phyloP scores from a whole-genome alignment of 2,888 invertebrate genomes.

The Pandemis cinnamomeana region DNA sequence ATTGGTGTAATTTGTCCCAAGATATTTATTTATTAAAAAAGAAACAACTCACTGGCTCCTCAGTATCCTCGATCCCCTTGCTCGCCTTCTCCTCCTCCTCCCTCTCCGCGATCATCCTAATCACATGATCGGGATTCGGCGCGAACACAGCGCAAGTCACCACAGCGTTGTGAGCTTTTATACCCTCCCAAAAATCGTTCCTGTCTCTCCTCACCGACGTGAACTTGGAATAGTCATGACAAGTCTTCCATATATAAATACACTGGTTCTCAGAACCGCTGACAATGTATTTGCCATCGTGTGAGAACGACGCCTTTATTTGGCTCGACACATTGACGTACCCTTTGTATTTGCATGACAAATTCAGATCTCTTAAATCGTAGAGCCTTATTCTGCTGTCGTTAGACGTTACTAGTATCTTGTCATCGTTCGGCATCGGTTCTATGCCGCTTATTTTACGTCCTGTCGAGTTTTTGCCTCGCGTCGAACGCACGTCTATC shows the following conservation, averaged over 20 bases:
- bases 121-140: conserved; percentile 96
- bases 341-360: conserved; percentile 97
- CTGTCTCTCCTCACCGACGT: conserved; percentile 95
- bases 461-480: conserved; percentile 98
- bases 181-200: conserved; percentile 98
- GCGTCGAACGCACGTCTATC: conserved; percentile 96
- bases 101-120: conserved; percentile 87
- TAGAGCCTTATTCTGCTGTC: conserved; percentile 98
- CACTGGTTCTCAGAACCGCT: conserved; percentile 99
- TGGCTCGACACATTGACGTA: conserved; percentile 98
- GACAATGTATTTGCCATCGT: conserved; percentile 98
- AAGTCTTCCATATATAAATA: conserved; percentile 99
- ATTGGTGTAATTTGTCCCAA: too few species aligned
- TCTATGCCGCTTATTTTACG: conserved; percentile 99
- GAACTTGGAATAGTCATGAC: conserved; percentile 97
- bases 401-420: conserved; percentile 98
- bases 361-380: conserved; percentile 96
- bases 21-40: too few species aligned
- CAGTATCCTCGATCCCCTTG: conserved; percentile 54
- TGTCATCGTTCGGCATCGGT: conserved; percentile 97
- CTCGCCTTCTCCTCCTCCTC: conserved; percentile 68
- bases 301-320: conserved; percentile 98
- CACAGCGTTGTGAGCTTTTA: conserved; percentile 94
- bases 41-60: conserved; percentile 72
- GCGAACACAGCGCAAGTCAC: conserved; percentile 99